These are phyloP conservation scores for Orthonychiurus folsomi DNA, from an alignment of 2,888 invertebrate genomes.

Conservation along the genomic window DNA sequence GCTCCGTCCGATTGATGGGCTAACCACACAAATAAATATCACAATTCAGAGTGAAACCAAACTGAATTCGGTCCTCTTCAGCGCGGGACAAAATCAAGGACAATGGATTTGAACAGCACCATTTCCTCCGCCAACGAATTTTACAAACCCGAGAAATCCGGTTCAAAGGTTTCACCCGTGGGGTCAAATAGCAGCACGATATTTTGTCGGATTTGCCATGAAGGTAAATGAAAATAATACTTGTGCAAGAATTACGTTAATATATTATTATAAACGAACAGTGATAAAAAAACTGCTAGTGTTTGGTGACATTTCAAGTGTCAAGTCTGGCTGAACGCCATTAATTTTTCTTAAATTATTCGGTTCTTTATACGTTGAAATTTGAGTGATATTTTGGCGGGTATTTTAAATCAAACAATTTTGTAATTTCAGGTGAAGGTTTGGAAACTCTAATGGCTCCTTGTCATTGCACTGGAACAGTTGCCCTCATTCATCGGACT, in stretches of 20 bases:
- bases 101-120: too few relatives aligned
- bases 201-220: constrained; percentile 38
- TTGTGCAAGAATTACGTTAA: not conserved
- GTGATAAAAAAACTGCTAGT: too few relatives aligned
- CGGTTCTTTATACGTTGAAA: not conserved
- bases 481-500: constrained; percentile 47
- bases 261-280: too few relatives aligned
- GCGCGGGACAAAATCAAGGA: too few relatives aligned
- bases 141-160: not conserved
- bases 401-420: not conserved
- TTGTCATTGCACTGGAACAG: constrained; percentile 48
- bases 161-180: not conserved
- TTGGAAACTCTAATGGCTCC: constrained; percentile 46
- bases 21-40: too few relatives aligned
- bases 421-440: constrained; percentile 29
- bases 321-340: too few relatives aligned
- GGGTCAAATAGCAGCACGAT: not conserved
- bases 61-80: too few relatives aligned
- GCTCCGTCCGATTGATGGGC: too few relatives aligned
- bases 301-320: too few relatives aligned
- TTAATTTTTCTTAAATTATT: too few relatives aligned
- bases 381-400: not conserved
- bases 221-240: constrained; percentile 23
- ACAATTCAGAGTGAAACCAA: too few relatives aligned
- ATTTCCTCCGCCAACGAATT: too few relatives aligned